These are phyloP conservation scores for Oryzias javanicus DNA, from an alignment of 2,113 vertebrate species.

Conservation along the genomic window DNA sequence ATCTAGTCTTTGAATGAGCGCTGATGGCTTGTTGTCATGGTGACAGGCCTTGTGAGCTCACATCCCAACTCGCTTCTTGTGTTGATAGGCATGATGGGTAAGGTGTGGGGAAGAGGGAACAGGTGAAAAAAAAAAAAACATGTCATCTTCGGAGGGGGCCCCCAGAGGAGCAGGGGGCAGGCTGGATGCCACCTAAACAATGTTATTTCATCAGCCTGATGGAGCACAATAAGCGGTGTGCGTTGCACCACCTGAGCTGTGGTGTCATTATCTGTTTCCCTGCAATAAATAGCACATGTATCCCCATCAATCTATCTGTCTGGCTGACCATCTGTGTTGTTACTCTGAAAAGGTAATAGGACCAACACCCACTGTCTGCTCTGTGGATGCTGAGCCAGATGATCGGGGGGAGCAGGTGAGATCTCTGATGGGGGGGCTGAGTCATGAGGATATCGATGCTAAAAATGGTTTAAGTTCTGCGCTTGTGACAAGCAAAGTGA, in stretches of 20 bases:
- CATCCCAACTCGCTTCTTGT: conserved; percentile 58
- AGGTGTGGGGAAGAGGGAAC: neutral
- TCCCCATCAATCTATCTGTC: conserved; percentile 66
- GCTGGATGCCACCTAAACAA: conserved; percentile 53
- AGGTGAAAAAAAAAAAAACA: conserved; percentile 62
- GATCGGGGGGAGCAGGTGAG: conserved; percentile 36
- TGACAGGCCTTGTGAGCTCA: conserved; percentile 61
- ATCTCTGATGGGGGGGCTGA: conserved; percentile 29
- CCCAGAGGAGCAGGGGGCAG: conserved; percentile 47
- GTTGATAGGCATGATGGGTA: conserved; percentile 60
- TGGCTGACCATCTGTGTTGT: conserved; percentile 70
- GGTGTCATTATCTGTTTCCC: conserved; percentile 62
- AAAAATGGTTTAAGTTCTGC: conserved; percentile 29
- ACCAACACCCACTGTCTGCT: conserved; percentile 43
- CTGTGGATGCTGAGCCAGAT: conserved; percentile 49
- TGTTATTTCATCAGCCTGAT: conserved; percentile 69
- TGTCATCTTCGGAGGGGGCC: conserved; percentile 43
- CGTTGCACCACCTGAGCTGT: conserved; percentile 69
- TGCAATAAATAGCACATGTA: conserved; percentile 52
- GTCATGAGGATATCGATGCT: conserved; percentile 38
- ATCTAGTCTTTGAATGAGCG: conserved; percentile 41
- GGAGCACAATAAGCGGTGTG: conserved; percentile 67
- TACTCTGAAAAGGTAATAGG: conserved; percentile 60
- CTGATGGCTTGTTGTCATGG: conserved; percentile 64
- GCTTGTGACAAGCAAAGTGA: neutral